phyloP scores from a whole-genome alignment of 2,888 invertebrate genomes.

The Aphidoletes aphidimyza region DNA sequence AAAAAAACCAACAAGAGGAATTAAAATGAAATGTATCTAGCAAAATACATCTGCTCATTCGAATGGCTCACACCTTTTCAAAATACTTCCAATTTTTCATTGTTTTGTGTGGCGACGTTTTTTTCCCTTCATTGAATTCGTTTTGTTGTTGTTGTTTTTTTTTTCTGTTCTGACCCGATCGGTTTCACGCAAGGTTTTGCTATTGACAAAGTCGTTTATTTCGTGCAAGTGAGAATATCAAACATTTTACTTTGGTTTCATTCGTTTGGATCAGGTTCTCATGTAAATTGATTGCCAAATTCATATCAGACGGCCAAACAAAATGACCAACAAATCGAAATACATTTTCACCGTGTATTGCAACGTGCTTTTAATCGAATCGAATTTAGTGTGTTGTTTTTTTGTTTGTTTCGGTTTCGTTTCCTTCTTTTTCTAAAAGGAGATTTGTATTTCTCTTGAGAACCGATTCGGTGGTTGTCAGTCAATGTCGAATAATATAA shows the following conservation, averaged over 20 bases:
- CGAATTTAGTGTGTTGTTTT: too few relatives aligned
- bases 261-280: background rate
- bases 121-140: background rate
- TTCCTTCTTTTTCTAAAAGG: background rate
- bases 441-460: slow-evolving; percentile 26
- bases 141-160: background rate
- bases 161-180: background rate
- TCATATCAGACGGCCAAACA: slow-evolving; percentile 16
- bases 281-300: slow-evolving; percentile 48
- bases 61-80: slow-evolving; percentile 8
- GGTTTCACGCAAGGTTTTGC: background rate
- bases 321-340: slow-evolving; percentile 19
- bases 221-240: background rate
- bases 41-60: background rate
- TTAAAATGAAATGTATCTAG: slow-evolving; percentile 47
- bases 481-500: slow-evolving; percentile 47
- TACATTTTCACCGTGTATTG: too few relatives aligned
- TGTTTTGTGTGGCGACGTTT: slow-evolving; percentile 9
- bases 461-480: slow-evolving; percentile 44
- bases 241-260: background rate
- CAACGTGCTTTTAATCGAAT: too few relatives aligned
- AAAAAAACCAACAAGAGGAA: background rate
- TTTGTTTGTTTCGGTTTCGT: background rate
- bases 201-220: background rate
- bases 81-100: slow-evolving; percentile 32